phyloP scores from a whole-genome alignment of 2,888 invertebrate species.

The Osmoderma eremita region DNA sequence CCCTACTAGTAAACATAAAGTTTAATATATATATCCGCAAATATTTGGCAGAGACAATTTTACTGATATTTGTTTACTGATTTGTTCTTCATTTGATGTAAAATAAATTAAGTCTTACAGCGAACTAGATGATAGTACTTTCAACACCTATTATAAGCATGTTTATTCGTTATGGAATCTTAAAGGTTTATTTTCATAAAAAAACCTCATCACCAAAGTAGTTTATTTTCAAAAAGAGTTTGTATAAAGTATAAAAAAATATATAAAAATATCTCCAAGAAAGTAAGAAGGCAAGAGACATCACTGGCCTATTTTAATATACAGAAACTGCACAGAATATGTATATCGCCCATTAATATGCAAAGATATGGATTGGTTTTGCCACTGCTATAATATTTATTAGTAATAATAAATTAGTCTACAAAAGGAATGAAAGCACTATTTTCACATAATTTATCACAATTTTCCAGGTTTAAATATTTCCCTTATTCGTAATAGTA shows the following conservation, averaged over 20 bases:
- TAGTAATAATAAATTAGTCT: slow-evolving; percentile 13
- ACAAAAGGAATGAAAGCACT: not conserved
- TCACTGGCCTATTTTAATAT: slow-evolving; percentile 21
- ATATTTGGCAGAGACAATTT: too few relatives aligned
- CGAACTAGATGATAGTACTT: too few relatives aligned
- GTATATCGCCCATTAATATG: slow-evolving; percentile 6
- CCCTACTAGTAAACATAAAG: too few relatives aligned
- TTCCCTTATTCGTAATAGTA: too few relatives aligned
- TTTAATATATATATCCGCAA: too few relatives aligned
- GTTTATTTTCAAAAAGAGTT: slow-evolving; percentile 33
- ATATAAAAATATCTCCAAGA: not conserved
- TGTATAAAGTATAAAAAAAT: slow-evolving; percentile 31
- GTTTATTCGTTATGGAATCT: too few relatives aligned
- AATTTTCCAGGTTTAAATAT: not conserved
- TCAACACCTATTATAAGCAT: too few relatives aligned
- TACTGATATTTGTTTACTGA: too few relatives aligned
- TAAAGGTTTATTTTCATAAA: too few relatives aligned
- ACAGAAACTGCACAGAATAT: not conserved
- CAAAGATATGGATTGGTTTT: not conserved
- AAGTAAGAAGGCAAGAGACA: slow-evolving; percentile 11
- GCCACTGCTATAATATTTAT: not conserved
- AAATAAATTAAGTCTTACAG: too few relatives aligned
- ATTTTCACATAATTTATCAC: slow-evolving; percentile 5
- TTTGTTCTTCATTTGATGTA: too few relatives aligned
- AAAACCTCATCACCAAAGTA: slow-evolving; percentile 6